Evolutionary conservation across 2,113 vertebrate species (phyloP).

Genomic region (Pterocles orientalis): DNA sequence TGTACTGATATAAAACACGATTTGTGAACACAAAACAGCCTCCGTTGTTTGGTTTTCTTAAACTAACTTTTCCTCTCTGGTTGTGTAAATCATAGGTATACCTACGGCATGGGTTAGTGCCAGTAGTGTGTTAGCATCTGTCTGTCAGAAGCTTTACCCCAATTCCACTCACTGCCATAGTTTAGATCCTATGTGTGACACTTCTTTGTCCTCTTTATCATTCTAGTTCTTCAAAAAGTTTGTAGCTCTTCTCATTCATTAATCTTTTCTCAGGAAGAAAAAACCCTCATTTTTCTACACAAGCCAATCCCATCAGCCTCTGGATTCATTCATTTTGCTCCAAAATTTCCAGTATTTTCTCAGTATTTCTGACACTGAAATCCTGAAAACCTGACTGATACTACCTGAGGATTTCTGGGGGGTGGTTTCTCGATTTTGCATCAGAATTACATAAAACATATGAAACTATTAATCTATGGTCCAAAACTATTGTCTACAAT

Average conservation of each 20-base stretch:
- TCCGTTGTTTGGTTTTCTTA: background rate
- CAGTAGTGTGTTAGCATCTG: background rate
- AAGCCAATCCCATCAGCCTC: background rate
- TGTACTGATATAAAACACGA: background rate
- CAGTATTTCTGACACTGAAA: background rate
- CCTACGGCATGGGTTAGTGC: background rate
- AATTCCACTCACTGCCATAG: background rate
- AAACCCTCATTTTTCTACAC: fast-evolving
- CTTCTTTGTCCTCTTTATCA: background rate
- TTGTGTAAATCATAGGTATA: background rate
- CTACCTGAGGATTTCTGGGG: background rate
- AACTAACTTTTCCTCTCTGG: background rate
- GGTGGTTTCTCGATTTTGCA: background rate
- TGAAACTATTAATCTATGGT: background rate
- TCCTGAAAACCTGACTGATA: background rate
- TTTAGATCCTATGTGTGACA: background rate
- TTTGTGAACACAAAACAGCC: background rate
- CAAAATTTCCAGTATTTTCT: background rate
- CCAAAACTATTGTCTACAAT: background rate
- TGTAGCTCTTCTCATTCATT: background rate
- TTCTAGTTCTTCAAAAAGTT: background rate
- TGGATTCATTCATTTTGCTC: background rate
- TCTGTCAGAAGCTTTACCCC: background rate
- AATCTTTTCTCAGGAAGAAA: background rate
- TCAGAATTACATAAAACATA: background rate